Conservation (phyloP, 2,888 invertebrate genomes). For the Carterocephalus palaemon region DNA sequence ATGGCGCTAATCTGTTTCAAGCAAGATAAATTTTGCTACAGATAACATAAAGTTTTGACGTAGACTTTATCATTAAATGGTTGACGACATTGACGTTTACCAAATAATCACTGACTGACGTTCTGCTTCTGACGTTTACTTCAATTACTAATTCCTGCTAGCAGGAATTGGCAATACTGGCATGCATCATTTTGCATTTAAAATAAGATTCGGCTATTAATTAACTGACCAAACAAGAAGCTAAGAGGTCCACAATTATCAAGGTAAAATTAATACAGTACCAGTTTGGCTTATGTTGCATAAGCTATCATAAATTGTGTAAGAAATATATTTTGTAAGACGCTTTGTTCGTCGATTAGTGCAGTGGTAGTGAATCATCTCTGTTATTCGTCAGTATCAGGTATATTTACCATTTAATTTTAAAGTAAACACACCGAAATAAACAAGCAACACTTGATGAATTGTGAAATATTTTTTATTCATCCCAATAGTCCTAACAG, state of each 20-base stretch:
- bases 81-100: too few relatives aligned
- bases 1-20: too few relatives aligned
- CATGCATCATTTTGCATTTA: conserved; percentile 17
- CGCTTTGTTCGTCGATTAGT: not conserved
- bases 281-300: conserved; percentile 35
- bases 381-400: not conserved
- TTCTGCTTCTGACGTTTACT: too few relatives aligned
- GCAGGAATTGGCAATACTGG: conserved; percentile 30
- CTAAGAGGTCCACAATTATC: conserved; percentile 36
- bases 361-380: conserved; percentile 10
- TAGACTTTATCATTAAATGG: too few relatives aligned
- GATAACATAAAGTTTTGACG: too few relatives aligned
- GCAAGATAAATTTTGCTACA: too few relatives aligned
- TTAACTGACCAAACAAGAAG: conserved; percentile 17
- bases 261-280: conserved; percentile 41
- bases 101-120: too few relatives aligned
- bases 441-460: too few relatives aligned
- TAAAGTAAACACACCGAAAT: not conserved
- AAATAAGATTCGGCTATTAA: conserved; percentile 11
- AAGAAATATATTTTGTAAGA: not conserved
- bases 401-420: conserved; percentile 1
- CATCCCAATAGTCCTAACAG: too few relatives aligned
- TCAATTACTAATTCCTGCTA: not conserved
- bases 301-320: conserved; percentile 14
- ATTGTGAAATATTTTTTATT: too few relatives aligned